Percentiles rank a stretch among this genome's conserved stretches.
phyloP scores from a whole-genome alignment of 2,888 invertebrate species.

The Lottia gigantea region DNA sequence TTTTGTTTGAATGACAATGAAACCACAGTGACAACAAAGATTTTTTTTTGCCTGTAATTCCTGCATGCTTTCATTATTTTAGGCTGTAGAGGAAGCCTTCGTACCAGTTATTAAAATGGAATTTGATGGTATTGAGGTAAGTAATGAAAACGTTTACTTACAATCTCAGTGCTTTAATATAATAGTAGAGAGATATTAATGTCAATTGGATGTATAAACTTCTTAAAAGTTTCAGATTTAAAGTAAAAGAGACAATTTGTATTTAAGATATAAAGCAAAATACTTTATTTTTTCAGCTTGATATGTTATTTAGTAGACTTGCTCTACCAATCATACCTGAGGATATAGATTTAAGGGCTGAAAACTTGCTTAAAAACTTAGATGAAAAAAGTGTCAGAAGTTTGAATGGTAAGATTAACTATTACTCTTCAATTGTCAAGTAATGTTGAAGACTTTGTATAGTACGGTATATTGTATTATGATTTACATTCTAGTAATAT shows the following conservation, averaged over 20 bases:
- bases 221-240: too few relatives aligned
- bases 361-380: conserved; percentile 86
- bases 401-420: conserved; percentile 77
- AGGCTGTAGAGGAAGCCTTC: conserved; percentile 97
- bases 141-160: conserved; percentile 18
- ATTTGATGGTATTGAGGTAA: conserved; percentile 94
- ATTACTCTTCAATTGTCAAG: too few relatives aligned
- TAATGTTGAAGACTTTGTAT: not conserved
- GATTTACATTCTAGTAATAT: not conserved
- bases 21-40: too few relatives aligned
- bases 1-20: too few relatives aligned
- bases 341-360: conserved; percentile 84
- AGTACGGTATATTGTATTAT: not conserved
- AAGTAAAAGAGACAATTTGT: too few relatives aligned
- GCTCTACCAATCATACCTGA: conserved; percentile 96
- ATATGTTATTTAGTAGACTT: conserved; percentile 95
- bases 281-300: conserved; percentile 72
- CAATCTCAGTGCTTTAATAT: too few relatives aligned
- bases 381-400: conserved; percentile 97
- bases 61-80: conserved; percentile 37
- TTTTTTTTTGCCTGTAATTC: too few relatives aligned
- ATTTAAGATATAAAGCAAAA: not conserved
- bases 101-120: conserved; percentile 99
- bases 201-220: too few relatives aligned
- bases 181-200: too few relatives aligned